phyloP scores from a whole-genome alignment of 2,888 invertebrate species.

The Phaonia tiefii region DNA sequence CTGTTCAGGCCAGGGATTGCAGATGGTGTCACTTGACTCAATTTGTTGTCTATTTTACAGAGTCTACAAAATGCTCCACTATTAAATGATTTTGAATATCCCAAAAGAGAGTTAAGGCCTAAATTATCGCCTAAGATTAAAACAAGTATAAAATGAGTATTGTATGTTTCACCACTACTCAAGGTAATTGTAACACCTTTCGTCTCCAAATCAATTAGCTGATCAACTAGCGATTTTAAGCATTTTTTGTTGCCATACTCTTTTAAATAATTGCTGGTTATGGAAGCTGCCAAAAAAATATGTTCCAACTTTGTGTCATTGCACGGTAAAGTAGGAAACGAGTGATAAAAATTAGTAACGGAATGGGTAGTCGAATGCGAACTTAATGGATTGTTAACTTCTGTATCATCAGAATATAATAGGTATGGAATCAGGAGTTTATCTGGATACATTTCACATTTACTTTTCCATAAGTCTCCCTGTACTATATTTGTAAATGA shows the following conservation, averaged over 20 bases:
- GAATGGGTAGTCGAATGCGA: neutral
- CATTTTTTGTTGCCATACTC: neutral
- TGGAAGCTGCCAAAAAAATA: no score
- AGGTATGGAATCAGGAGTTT: no score
- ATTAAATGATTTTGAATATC: neutral
- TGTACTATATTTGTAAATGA: no score
- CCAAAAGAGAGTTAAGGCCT: neutral
- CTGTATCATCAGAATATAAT: constrained; percentile 2
- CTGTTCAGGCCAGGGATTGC: neutral
- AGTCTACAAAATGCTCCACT: neutral
- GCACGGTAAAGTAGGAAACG: no score
- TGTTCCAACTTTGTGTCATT: no score
- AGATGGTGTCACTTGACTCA: neutral
- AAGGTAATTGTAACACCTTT: neutral
- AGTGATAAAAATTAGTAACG: no score
- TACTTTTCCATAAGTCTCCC: no score
- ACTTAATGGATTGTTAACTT: neutral
- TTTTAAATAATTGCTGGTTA: neutral
- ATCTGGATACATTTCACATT: no score
- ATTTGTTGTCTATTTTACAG: neutral
- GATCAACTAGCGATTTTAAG: no score
- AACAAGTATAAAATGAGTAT: neutral
- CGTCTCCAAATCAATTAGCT: no score
- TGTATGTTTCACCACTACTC: neutral
- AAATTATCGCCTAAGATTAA: constrained; percentile 3